Base-by-base conservation (phyloP, 2,888 invertebrate genomes). In the Meganola albula region DNA sequence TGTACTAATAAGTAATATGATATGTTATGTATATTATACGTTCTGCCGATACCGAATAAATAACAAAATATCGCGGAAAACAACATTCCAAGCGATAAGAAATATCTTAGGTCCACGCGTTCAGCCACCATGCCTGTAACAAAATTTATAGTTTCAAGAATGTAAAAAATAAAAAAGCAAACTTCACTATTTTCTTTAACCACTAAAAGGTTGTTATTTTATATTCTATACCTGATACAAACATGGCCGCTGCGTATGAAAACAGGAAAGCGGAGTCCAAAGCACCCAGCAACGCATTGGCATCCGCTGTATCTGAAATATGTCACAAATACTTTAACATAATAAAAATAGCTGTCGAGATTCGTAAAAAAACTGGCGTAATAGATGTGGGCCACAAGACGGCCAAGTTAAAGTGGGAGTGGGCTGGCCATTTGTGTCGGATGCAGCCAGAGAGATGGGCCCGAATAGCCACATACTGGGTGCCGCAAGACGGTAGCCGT, bases 201-300 rank as follows among this genome's bases (percentile, higher is more conserved):
- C 4, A 20, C 3, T 2, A 7, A 7, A 3, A 5, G 20, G 3
- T 20, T 16, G 6, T 16, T 16, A 16, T 16, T 16, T 4, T 16
- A 5, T n/a, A n/a, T n/a, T n/a, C n/a, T n/a, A 62, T 36, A 85
- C 87, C 87, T 1, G 92, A 92, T 0, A 87, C 77, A 73, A 98
- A 98, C 98, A 98, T 98, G 43, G 96, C 94, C 33, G 90, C 88
- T 0, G 98, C 98, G 67, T 98, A 98, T 0, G 94, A 90, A 74
- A 98, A 95, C 0, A 98, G 87, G 73, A 97, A 98, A 0, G 96
- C 92, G 0, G 96, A 95, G 68, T 98, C 98, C 46, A 98, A 76
- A 5, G 92, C 89, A 1, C 97, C 98, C 21, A 98, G 89, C 18
- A 96, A 74, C 1, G 92, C 90, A 41, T 92, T 89, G 1, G 95